Conservation (phyloP, 2,888 invertebrate species). For the Drosophila anceps region DNA sequence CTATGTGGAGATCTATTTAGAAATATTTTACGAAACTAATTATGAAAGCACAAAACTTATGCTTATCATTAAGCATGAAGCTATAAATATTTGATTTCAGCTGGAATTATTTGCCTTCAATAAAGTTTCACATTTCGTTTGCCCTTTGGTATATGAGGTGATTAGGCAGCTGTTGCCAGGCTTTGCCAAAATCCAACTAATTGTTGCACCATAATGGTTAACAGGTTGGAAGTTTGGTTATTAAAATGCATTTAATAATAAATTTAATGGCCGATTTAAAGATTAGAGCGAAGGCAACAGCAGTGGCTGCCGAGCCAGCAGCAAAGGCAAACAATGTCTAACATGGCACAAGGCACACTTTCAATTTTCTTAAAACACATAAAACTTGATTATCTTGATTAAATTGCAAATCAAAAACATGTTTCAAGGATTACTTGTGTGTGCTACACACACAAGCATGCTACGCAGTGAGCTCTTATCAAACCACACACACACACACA, state of each 20-base stretch:
- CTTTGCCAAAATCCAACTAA: conserved; percentile 47
- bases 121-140: conserved; percentile 1
- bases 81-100: background rate
- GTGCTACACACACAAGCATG: conserved; percentile 25
- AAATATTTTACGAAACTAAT: background rate
- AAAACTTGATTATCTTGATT: conserved; percentile 82
- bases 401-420: conserved; percentile 82
- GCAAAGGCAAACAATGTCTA: conserved; percentile 65
- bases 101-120: background rate
- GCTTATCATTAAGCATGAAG: background rate
- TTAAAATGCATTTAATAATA: conserved; percentile 73
- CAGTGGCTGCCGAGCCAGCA: conserved; percentile 19
- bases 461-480: conserved; percentile 58
- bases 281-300: conserved; percentile 55
- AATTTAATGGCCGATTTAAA: conserved; percentile 72
- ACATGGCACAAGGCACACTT: conserved; percentile 76
- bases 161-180: conserved; percentile 19
- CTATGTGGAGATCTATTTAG: background rate
- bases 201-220: conserved; percentile 41
- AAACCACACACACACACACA: conserved; percentile 43
- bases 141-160: background rate
- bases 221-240: conserved; percentile 41
- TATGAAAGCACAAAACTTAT: background rate
- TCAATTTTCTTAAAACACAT: conserved; percentile 81
- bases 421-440: conserved; percentile 79